These are phyloP conservation scores for Xiphophorus couchianus DNA, from an alignment of 2,113 vertebrate species.

Conservation along the genomic window DNA sequence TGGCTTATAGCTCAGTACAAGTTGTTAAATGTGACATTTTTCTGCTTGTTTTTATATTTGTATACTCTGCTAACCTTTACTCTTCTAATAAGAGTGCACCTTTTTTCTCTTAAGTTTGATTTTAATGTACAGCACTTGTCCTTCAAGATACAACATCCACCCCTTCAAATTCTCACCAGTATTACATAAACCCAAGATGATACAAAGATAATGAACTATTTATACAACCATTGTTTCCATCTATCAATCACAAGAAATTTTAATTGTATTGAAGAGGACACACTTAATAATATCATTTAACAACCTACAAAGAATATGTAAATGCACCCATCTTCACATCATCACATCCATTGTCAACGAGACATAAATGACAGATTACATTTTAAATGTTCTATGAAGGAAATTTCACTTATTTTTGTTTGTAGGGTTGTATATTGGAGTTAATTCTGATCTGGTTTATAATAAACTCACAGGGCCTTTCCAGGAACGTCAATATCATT, in stretches of 20 bases:
- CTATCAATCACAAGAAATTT: constrained; percentile 7
- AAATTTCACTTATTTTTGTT: not conserved
- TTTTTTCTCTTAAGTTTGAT: too few species aligned
- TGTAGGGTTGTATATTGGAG: not conserved
- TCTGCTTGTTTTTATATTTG: too few species aligned
- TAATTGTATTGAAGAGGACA: constrained; percentile 19
- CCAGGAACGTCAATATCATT: not conserved
- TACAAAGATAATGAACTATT: constrained; percentile 8
- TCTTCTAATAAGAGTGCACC: too few species aligned
- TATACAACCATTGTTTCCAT: constrained; percentile 25
- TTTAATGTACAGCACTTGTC: too few species aligned
- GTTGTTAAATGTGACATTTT: too few species aligned
- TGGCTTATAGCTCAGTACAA: too few species aligned
- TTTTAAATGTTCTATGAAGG: not conserved
- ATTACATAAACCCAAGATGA: not conserved
- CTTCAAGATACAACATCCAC: constrained; percentile 21
- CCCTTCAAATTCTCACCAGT: constrained; percentile 9
- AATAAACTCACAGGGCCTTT: not conserved
- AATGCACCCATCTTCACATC: constrained; percentile 9
- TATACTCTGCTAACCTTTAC: too few species aligned
- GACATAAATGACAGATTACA: not conserved
- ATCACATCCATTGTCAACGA: not conserved
- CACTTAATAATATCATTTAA: constrained; percentile 25
- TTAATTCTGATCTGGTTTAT: not conserved
- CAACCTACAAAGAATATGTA: constrained; percentile 15